These are phyloP conservation scores for Pelusios castaneus DNA, from an alignment of 2,113 vertebrate species.

Conservation along the genomic window DNA sequence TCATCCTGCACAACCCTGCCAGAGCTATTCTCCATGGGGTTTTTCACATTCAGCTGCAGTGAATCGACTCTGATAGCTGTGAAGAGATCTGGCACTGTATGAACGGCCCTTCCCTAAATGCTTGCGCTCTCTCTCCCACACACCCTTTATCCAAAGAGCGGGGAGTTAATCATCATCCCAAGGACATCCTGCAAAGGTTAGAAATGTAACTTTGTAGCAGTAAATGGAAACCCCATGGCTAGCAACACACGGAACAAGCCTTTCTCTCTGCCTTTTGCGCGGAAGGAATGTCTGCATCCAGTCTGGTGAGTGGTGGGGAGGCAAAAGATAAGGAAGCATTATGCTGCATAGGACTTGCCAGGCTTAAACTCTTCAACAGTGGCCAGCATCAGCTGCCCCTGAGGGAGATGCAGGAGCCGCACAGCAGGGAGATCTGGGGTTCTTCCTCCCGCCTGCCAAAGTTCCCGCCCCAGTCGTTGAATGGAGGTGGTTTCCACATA, in stretches of 20 bases:
- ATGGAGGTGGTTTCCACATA: no score
- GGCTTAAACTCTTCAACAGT: accelerated
- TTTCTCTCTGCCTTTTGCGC: background rate
- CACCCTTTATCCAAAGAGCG: slow-evolving; percentile 41
- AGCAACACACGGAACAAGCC: background rate
- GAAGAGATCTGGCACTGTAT: slow-evolving; percentile 53
- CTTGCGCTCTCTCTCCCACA: slow-evolving; percentile 25
- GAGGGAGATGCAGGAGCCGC: background rate
- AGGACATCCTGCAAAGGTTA: slow-evolving; percentile 20
- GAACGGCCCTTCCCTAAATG: slow-evolving; percentile 34
- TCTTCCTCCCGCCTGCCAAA: no score
- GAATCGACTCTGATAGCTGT: slow-evolving; percentile 64
- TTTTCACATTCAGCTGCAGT: slow-evolving; percentile 28
- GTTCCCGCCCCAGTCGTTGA: no score
- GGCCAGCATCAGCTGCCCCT: accelerated
- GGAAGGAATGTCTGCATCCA: background rate
- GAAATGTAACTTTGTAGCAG: accelerated
- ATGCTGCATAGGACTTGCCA: accelerated
- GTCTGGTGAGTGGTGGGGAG: accelerated
- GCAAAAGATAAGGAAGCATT: background rate
- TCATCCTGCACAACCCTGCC: slow-evolving; percentile 2
- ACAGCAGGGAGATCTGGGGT: background rate
- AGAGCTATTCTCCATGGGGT: slow-evolving; percentile 67
- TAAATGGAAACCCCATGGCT: background rate
- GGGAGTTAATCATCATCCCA: background rate